Percentiles rank a stretch among this genome's conserved stretches.
phyloP scores from a whole-genome alignment of 2,797 vertebrate species.

The Arctocebus calabarensis region DNA sequence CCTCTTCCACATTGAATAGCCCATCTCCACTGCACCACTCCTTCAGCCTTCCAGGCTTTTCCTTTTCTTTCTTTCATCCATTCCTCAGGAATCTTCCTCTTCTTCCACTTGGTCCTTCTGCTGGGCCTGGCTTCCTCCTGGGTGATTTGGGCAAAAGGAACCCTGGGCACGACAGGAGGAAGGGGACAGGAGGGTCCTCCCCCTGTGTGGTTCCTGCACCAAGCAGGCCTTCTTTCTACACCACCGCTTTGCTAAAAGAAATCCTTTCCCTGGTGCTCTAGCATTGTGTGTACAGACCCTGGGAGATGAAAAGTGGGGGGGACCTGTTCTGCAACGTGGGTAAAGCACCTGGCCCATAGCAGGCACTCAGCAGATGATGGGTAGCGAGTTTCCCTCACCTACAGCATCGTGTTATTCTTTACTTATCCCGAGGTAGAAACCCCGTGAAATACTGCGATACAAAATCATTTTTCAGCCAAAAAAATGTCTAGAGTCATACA shows the following conservation, averaged over 20 bases:
- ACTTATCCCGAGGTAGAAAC: background rate
- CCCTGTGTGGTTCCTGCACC: rapidly evolving
- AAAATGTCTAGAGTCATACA: conserved; percentile 62
- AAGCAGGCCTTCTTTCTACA: background rate
- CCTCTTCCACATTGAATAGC: background rate
- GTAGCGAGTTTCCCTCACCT: background rate
- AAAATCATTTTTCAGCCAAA: conserved; percentile 58
- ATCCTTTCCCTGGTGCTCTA: background rate
- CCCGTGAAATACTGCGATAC: background rate
- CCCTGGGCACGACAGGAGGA: background rate
- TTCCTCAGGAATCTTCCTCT: background rate
- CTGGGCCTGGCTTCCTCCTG: background rate
- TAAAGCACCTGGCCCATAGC: background rate
- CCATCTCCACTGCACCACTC: background rate
- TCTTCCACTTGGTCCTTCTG: background rate
- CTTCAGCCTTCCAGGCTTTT: background rate
- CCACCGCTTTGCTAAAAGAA: background rate
- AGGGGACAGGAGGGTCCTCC: background rate
- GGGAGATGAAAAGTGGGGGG: background rate
- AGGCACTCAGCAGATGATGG: background rate
- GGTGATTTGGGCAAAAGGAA: background rate
- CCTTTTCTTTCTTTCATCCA: background rate
- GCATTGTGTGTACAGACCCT: background rate
- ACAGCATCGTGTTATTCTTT: background rate
- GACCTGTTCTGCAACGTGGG: background rate